Evolutionary conservation across 2,797 vertebrate genomes (phyloP), one percentile per base, ranked within the genome.

Genomic region (Aphelocoma californica): DNA sequence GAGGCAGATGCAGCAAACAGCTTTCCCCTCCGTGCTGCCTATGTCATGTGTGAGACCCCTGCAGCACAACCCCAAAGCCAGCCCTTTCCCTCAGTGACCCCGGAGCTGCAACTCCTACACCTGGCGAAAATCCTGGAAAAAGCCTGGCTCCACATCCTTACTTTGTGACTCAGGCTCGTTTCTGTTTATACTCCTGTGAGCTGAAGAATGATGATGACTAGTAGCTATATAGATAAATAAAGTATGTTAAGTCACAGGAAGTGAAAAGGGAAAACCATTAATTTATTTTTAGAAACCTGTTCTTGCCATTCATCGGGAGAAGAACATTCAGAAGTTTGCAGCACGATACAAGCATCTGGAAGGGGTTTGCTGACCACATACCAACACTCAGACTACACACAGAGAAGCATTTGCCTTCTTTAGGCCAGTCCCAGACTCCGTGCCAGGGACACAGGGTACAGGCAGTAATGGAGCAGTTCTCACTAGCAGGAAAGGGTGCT

Each of bases 281-380:
- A 42, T 97, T 96, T 98, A 98, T 98, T 98, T 98, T 96, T 97
- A 97, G 97, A 97, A 97, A 87, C 51, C 81, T 96, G 92, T 83
- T 96, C 96, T 97, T 96, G 94, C 96, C 97, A 94, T 97, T 97
- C 97, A 97, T 97, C 97, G 96, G 92, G 92, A 95, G 96, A 93
- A 96, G 93, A 95, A 70, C 97, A 96, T 90, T 92, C 93, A 90
- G 88, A 98, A 97, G 87, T 86, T 96, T 81, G 95, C 95, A 69
- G 94, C 6, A 25, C 95, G 91, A 95, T 86, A 92, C 88, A 86
- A 94, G 92, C 97, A 95, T 86, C 65, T 96, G 96, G 92, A 79
- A 92, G 92, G 88, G 83, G 96, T 95, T 97, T 95, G 95, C 96
- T 58, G 96, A 90, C 88, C 82, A 80, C 93, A 81, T 71, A 86